Evolutionary conservation across 2,888 invertebrate species (phyloP), one percentile per base, ranked within the genome.

Genomic region (Drosophila kambysellisi): DNA sequence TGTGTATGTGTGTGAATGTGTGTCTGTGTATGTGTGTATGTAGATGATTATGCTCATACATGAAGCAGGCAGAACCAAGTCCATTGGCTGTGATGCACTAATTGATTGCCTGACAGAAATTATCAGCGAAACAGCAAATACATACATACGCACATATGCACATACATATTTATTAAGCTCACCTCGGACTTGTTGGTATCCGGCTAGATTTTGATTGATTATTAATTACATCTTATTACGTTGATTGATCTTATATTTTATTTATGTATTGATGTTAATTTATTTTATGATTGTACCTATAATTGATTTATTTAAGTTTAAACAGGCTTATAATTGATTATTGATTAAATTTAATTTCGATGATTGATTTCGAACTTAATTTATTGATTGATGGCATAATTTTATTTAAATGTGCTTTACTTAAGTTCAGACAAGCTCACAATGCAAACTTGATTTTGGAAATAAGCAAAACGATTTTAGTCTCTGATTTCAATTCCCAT

Each of bases 161-260:
- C 17, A 3, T 29, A 50, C 17, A 20, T 20, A 25, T n/a, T 17
- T 33, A 15, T 25, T 8, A 20, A 33, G 46, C 59, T 43, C 64
- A 73, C 15, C 15, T 65, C 20, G 35, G 17, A 11, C 20, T 35
- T 33, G 39, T 25, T 65, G 29, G 61, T 48, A 29, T 68, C 62
- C 56, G 87, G 75, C 70, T 76, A 74, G 82, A 74, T 70, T 84
- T 82, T 88, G 88, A 84, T 84, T 84, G 84, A 88, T 89, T 82
- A 70, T 60, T 74, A 52, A 79, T 82, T 71, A 82, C 79, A 76
- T 84, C 46, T 6, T 11, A 84, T 84, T 87, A 82, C 71, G 60
- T 70, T 77, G 64, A 70, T 50, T 78, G 72, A 41, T 63, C 66
- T 48, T 60, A 69, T 59, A 56, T 33, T 66, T 78, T 71, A 71